These are phyloP conservation scores for Colaptes auratus DNA, from an alignment of 2,113 vertebrate species.

Conservation along the genomic window DNA sequence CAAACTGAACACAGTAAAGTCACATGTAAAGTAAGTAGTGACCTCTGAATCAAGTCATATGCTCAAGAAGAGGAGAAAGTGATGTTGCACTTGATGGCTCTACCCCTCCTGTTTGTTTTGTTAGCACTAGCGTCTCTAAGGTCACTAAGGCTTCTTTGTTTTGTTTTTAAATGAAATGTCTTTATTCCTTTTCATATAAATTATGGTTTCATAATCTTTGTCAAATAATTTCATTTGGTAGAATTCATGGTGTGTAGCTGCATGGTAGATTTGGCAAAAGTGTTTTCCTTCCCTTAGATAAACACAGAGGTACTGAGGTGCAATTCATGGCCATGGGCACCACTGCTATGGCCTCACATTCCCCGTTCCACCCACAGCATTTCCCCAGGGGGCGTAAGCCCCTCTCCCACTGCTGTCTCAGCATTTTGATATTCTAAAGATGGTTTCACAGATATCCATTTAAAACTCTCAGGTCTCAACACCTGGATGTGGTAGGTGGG, in stretches of 20 bases:
- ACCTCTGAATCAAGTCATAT: neutral
- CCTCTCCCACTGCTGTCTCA: neutral
- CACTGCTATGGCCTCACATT: neutral
- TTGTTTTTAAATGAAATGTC: neutral
- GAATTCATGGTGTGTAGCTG: neutral
- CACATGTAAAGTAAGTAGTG: neutral
- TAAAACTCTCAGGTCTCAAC: neutral
- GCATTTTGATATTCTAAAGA: neutral
- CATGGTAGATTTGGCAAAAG: neutral
- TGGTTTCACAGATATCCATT: neutral
- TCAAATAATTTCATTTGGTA: neutral
- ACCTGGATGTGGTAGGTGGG: neutral
- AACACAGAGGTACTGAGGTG: neutral
- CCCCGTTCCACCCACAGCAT: rapidly evolving
- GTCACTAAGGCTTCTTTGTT: neutral
- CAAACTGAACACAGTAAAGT: neutral
- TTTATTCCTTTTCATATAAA: neutral
- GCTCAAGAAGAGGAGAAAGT: neutral
- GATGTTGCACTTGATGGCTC: neutral
- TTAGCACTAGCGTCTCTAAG: neutral
- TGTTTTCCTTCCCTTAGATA: neutral
- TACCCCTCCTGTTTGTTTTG: neutral
- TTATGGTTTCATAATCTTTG: neutral
- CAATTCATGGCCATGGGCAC: neutral
- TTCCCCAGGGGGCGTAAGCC: neutral